A percentile compares a stretch with the other conserved stretches of the same genome.
Conservation (phyloP, 2,888 invertebrate genomes). For the Microplitis deprimator region DNA sequence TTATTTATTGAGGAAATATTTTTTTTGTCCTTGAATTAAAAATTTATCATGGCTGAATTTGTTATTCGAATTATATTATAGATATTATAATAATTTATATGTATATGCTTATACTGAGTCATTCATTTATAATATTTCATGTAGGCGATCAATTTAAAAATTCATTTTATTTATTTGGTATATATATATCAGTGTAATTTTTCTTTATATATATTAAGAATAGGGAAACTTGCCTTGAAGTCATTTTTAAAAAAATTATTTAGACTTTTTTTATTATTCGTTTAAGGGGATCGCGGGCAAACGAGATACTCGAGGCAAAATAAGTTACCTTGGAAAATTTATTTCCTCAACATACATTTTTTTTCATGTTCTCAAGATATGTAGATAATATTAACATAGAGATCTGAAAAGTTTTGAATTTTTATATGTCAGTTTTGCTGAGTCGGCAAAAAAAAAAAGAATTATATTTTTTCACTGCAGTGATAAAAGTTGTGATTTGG, state of each 20-base stretch:
- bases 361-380: not conserved
- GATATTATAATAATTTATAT: slow-evolving; percentile 2
- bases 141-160: not conserved
- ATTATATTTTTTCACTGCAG: no score
- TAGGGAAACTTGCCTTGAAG: no score
- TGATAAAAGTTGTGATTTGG: no score
- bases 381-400: not conserved
- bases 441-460: no score
- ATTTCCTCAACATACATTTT: not conserved
- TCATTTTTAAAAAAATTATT: not conserved
- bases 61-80: not conserved
- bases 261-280: not conserved
- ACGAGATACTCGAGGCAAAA: not conserved
- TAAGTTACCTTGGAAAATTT: not conserved
- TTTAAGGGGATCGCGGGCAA: not conserved
- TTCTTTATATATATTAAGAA: no score
- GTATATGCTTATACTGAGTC: not conserved
- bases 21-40: not conserved
- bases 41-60: not conserved
- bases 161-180: not conserved
- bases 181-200: not conserved
- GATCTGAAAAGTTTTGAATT: not conserved
- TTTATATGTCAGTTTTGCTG: not conserved
- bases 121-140: not conserved
- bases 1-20: not conserved